Evolutionary conservation across 2,797 vertebrate species (phyloP), one percentile per base, ranked within the genome.

Genomic region (Myiotriccus ornatus): DNA sequence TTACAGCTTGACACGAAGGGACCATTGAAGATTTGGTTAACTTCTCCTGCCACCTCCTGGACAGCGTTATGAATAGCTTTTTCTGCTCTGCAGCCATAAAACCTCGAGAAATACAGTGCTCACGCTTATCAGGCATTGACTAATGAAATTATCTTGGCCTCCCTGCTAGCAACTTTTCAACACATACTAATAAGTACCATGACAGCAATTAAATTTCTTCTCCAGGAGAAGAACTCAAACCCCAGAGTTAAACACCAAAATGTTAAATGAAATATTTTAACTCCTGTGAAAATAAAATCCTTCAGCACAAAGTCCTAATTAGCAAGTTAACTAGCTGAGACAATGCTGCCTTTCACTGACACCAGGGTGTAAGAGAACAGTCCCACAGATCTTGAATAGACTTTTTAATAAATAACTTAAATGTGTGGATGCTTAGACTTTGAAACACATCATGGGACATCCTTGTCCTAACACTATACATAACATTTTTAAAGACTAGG

Each of bases 21-120:
- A 63, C 2, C 18, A 9, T 2, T 0, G 60, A 32, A 60, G 24
- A 14, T 96, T 97, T 89, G 63, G 60, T 97, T 95, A 95, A 95
- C 96, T 94, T 96, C 87, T 92, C 84, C 96, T 98, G 98, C 98
- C 98, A 98, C 94, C 98, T 98, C 91, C 97, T 98, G 98, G 98
- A 47, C 3, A 12, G 27, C 6, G 1, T 3, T 41, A 22, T 21
- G 30, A 71, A 67, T 52, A 70, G 71, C 49, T 55, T 73, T 89
- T 90, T 55, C 41, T 8, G 2, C 41, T 25, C 30, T 2, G 0
- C 1, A 25, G 11, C 9, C 34, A 0, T 6, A n/a, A 71, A 74
- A 53, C 10, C 21, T 15, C 57, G 20, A 52, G 77, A n/a, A 65
- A 30, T 34, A 6, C 67, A 19, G 16, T 9, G 1, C 11, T 17